Base-by-base conservation (phyloP, 2,797 vertebrate genomes). In the Enteromius trimaculatus region DNA sequence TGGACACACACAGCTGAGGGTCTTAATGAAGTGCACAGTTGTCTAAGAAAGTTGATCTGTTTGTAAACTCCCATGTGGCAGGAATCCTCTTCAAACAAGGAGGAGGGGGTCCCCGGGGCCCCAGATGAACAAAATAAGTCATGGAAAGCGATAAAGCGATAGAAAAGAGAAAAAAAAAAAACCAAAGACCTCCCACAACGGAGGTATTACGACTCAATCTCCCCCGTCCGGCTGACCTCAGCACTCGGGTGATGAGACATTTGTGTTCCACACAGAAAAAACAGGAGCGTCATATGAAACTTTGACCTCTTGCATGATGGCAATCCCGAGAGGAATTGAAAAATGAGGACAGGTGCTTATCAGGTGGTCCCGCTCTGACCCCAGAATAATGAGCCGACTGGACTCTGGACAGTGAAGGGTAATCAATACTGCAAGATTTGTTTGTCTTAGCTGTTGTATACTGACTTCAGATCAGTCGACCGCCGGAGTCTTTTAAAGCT, bases 401-500 rank as follows among this genome's bases (percentile, higher is more conserved):
- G 60, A 81, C 83, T 64, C 44, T 17, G 71, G 83, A 81, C 80
- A 80, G 81, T n/a, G 79, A 79, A 80, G 64, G 58, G 77, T 83
- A 81, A 90, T 89, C 88, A 80, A 86, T 89, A 86, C 82, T 51
- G 64, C 74, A 81, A 83, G 77, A 70, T 26, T 44, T 72, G 80
- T 85, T 87, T 77, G 86, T 72, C 70, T 83, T 80, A 44, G 79
- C 39, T 23, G 2, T 53, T 21, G 39, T 23, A 88, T 83, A 83
- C 91, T 89, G 88, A 92, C 88, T 91, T 70, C 31, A 65, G 58
- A 81, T 74, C 88, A 85, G 81, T 84, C 65, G 88, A 90, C 88
- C 91, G 91, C 34, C 19, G 1, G 42, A 47, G 89, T 90, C 90
- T 91, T 90, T 86, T 92, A 94, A 93, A 93, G 92, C 91, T 92